Conservation (phyloP, 2,113 vertebrate genomes). For the Cnemophilus loriae region DNA sequence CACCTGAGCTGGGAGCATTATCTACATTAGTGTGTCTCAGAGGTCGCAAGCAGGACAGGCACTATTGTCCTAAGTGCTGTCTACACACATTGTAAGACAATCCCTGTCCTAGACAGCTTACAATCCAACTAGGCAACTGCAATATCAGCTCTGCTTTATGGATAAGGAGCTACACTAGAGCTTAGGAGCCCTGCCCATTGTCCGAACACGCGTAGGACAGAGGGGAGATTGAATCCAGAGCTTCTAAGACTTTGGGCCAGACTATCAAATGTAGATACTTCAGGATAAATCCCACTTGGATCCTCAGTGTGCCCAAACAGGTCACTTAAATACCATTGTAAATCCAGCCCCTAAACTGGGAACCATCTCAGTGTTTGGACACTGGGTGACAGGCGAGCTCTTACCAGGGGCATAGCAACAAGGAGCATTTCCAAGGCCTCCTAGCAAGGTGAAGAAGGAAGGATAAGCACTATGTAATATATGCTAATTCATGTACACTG, state of each 20-base stretch:
- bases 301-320: background rate
- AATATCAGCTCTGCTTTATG: background rate
- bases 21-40: background rate
- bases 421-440: background rate
- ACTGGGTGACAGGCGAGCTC: background rate
- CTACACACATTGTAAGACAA: conserved; percentile 15
- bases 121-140: background rate
- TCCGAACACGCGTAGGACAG: background rate
- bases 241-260: background rate
- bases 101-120: conserved; percentile 7
- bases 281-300: background rate
- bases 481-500: background rate
- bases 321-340: background rate
- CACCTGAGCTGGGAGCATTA: background rate
- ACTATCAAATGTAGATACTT: background rate
- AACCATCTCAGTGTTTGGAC: background rate
- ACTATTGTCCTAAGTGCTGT: background rate
- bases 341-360: background rate
- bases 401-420: background rate
- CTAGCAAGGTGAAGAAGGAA: background rate
- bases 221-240: background rate
- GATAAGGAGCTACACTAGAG: background rate
- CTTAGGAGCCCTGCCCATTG: background rate
- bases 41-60: background rate
- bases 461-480: background rate